Percentiles rank a stretch among this genome's conserved stretches.
Conservation (phyloP, 2,888 invertebrate species). For the Acholoe squamosa region DNA sequence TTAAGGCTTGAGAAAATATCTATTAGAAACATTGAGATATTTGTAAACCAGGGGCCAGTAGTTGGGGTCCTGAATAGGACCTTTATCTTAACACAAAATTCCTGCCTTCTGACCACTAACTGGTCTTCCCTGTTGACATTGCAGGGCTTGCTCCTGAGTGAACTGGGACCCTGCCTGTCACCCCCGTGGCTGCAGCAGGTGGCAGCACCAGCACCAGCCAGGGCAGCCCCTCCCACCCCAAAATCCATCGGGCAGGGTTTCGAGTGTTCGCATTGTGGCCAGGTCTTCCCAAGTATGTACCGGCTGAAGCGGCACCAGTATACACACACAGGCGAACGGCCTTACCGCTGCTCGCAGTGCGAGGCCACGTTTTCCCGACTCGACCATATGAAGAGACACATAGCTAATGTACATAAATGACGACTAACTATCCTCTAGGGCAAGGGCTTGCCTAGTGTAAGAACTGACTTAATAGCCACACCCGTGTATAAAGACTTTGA, state of each 20-base stretch:
- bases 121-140: constrained; percentile 35
- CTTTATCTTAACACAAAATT: too few relatives aligned
- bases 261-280: constrained; percentile 44
- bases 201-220: neutral
- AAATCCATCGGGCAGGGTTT: neutral
- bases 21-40: too few relatives aligned
- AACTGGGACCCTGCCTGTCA: constrained; percentile 1
- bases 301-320: constrained; percentile 39
- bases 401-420: constrained; percentile 51
- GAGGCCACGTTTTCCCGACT: constrained; percentile 32
- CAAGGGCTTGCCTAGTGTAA: neutral
- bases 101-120: neutral
- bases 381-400: constrained; percentile 52
- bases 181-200: constrained; percentile 31
- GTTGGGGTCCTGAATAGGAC: too few relatives aligned
- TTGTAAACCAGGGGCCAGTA: too few relatives aligned
- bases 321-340: constrained; percentile 36
- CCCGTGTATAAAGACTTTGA: too few relatives aligned
- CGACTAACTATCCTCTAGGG: constrained; percentile 38
- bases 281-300: constrained; percentile 36
- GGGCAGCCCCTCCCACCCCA: neutral
- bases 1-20: too few relatives aligned
- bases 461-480: too few relatives aligned
- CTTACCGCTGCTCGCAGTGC: constrained; percentile 25
- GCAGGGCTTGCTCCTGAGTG: constrained; percentile 49